These are phyloP conservation scores for Neoitamus cyanurus DNA, from an alignment of 2,888 invertebrate species.

Conservation along the genomic window DNA sequence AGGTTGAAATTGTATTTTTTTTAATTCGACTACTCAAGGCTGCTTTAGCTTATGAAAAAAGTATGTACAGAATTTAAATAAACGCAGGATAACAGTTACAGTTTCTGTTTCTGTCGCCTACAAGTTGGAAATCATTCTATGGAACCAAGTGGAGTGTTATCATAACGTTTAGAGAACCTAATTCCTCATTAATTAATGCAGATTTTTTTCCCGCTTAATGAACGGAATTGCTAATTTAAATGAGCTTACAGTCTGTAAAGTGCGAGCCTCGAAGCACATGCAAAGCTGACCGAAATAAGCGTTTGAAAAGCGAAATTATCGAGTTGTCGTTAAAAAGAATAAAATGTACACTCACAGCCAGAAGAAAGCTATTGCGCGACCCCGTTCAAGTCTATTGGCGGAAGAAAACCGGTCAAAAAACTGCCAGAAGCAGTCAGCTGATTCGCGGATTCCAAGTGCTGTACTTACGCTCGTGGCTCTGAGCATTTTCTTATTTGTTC, in stretches of 20 bases:
- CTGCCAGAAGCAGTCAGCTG: constrained; percentile 51
- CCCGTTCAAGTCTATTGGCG: constrained; percentile 64
- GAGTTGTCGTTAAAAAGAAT: not conserved
- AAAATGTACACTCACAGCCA: constrained; percentile 61
- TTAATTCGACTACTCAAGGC: not conserved
- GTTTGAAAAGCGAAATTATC: not conserved
- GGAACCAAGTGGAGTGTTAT: not conserved
- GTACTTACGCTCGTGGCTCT: constrained; percentile 63
- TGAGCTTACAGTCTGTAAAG: not conserved
- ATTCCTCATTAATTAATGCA: not conserved
- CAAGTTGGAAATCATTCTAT: not conserved
- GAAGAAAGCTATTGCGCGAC: constrained; percentile 58
- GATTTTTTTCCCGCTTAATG: not conserved
- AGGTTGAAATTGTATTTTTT: not conserved
- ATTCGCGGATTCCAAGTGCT: constrained; percentile 58
- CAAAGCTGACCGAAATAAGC: not conserved
- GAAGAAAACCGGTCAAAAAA: constrained; percentile 63
- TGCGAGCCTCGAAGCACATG: not conserved
- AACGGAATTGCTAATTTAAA: not conserved
- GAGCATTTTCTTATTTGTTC: constrained; percentile 62
- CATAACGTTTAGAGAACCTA: not conserved
- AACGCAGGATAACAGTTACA: not conserved
- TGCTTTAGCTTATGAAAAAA: not conserved
- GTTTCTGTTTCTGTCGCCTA: no score
- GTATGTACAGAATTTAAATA: not conserved